Base-by-base conservation (phyloP, 1,140 invertebrate species). In the Drosophila rhopaloa region DNA sequence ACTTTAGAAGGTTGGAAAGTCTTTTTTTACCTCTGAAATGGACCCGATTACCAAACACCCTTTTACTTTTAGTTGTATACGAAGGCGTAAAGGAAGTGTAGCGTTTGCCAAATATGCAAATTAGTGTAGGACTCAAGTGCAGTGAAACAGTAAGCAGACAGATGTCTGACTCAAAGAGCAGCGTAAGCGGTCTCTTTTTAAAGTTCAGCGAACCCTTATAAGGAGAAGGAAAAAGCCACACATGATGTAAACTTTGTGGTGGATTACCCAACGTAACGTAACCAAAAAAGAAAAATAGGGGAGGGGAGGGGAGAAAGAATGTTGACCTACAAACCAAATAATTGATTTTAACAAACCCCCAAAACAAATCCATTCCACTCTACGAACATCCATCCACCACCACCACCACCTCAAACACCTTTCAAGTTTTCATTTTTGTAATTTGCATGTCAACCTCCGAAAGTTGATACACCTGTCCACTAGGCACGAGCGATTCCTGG, bases 321-420 rank as follows among this genome's bases (percentile, higher is more conserved):
- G 55, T 71, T 83, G 76, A 83, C 80, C 80, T 76, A 83, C 60
- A 83, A 82, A 79, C 48, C 37, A 58, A 50, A 66, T 46, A 82
- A 82, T 82, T 82, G 79, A 82, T 82, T 82, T 82, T 82, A 78
- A 53, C 11, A 9, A 57, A 38, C 14, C 1, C 57, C 19, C 29
- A 40, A 53, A 40, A 19, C 43, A 8, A 27, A 8, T n/a, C 38
- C 46, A 32, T 24, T 51, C 43, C 27, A 27, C 29, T 35, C 24
- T 56, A 19, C 43, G 14, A 44, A 44, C 14, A 57, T 58, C 54
- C 50, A 24, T 24, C 24, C 24, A 24, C 24, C 24, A 24, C 24
- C 19, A 24, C 19, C 24, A 41, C 16, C 43, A 44, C 43, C 9
- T 7, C 29, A 32, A 44, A 19, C 43, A 44, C 14, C 37, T 63